phyloP scores from a whole-genome alignment of 2,113 vertebrate species.

The Aix galericulata region DNA sequence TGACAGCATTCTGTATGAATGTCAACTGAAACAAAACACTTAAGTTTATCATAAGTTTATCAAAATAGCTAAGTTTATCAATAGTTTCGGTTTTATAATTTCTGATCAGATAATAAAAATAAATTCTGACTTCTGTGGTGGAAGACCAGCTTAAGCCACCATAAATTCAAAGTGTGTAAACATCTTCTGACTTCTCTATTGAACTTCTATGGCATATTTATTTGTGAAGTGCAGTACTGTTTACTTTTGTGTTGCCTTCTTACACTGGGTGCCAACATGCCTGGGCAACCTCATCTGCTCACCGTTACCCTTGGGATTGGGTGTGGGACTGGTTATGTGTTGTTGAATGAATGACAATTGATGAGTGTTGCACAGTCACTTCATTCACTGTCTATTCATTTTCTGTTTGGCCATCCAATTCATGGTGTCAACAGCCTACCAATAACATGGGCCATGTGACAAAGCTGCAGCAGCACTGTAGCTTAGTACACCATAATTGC shows the following conservation, averaged over 20 bases:
- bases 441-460: neutral
- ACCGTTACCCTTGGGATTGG: neutral
- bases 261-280: neutral
- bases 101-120: neutral
- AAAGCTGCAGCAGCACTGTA: neutral
- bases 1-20: neutral
- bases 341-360: conserved; percentile 16
- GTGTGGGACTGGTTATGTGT: neutral
- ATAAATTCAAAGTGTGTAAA: neutral
- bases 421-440: neutral
- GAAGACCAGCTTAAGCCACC: neutral
- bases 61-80: neutral
- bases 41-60: too few species aligned
- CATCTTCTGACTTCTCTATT: neutral
- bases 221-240: neutral
- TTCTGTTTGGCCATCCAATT: neutral
- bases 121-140: neutral
- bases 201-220: neutral
- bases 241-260: neutral
- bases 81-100: neutral
- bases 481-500: neutral
- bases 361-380: neutral
- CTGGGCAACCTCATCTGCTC: conserved; percentile 14
- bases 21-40: neutral
- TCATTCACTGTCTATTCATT: neutral